phyloP scores from a whole-genome alignment of 2,888 invertebrate genomes.

The Eupithecia insigniata region DNA sequence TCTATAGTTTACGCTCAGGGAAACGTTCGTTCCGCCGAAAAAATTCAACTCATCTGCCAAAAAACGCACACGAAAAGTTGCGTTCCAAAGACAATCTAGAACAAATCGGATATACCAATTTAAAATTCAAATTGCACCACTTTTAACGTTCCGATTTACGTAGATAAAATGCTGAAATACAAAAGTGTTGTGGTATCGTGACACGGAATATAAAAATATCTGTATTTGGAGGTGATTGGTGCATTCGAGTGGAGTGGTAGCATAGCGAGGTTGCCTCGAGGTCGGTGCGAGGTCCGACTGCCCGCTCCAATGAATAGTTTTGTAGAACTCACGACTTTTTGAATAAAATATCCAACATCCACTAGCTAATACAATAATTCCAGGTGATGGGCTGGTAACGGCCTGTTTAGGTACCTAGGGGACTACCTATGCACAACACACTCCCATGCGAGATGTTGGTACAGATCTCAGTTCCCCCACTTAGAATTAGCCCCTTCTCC shows the following conservation, averaged over 20 bases:
- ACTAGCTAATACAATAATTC: not conserved
- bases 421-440: no score
- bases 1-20: not conserved
- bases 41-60: not conserved
- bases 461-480: no score
- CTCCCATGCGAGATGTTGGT: no score
- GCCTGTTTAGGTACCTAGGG: no score
- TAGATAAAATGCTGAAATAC: constrained; percentile 50
- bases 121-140: constrained; percentile 58
- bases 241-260: constrained; percentile 72
- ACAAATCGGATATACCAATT: constrained; percentile 48
- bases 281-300: constrained; percentile 68
- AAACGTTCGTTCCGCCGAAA: not conserved
- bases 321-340: constrained; percentile 51
- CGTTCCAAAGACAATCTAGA: constrained; percentile 45
- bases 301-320: constrained; percentile 52
- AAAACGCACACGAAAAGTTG: constrained; percentile 9
- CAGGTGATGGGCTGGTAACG: no score
- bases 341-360: constrained; percentile 16
- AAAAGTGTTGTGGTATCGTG: constrained; percentile 55
- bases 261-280: constrained; percentile 72
- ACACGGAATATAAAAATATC: constrained; percentile 68
- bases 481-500: no score
- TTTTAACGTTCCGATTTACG: constrained; percentile 53
- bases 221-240: constrained; percentile 76